Percentiles rank a stretch among this genome's conserved stretches.
Conservation (phyloP, 1,140 invertebrate genomes). For the Neuroterus valhalla region DNA sequence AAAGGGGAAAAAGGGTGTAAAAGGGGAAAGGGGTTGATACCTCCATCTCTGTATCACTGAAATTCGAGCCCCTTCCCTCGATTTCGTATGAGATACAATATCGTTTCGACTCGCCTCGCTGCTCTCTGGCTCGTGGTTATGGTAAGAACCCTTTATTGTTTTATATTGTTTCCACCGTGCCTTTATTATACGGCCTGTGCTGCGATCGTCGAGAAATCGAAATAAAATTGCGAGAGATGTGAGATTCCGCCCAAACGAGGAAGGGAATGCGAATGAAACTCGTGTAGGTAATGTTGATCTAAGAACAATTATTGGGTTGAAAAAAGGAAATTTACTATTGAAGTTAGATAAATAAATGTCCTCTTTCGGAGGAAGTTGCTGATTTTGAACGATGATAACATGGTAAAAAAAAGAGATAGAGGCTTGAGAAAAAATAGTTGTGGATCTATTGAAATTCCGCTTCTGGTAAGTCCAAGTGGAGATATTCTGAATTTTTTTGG, state of each 20-base stretch:
- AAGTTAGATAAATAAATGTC: too few relatives aligned
- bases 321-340: background rate
- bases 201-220: constrained; percentile 50
- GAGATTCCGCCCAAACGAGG: constrained; percentile 4
- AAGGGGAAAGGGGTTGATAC: constrained; percentile 41
- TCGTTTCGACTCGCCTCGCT: constrained; percentile 44
- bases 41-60: constrained; percentile 15
- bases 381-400: too few relatives aligned
- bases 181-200: constrained; percentile 54
- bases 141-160: constrained; percentile 66
- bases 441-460: too few relatives aligned
- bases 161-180: constrained; percentile 64
- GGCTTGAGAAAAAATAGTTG: too few relatives aligned
- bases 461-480: too few relatives aligned
- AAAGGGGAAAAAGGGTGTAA: too few relatives aligned
- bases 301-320: background rate
- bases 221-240: constrained; percentile 55
- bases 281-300: constrained; percentile 11
- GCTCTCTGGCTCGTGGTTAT: constrained; percentile 53
- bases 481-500: too few relatives aligned
- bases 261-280: background rate
- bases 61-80: constrained; percentile 46
- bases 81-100: constrained; percentile 61
- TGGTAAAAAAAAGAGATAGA: too few relatives aligned
- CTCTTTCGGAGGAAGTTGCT: too few relatives aligned